Evolutionary conservation across 2,797 vertebrate species (phyloP).

Genomic region (Thamnophis elegans): DNA sequence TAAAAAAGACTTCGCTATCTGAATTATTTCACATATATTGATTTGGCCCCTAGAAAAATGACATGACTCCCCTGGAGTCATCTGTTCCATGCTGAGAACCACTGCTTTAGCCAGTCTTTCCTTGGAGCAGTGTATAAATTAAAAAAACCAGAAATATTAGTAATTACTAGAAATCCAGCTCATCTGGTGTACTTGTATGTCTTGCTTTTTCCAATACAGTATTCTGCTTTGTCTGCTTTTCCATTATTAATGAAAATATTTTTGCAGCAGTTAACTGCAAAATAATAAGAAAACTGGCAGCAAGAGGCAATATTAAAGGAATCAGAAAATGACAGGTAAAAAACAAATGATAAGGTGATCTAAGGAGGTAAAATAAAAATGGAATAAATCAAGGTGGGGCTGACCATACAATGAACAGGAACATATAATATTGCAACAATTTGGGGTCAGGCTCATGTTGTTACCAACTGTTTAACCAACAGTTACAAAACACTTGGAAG

Average conservation of each 20-base stretch:
- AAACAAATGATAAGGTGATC: neutral
- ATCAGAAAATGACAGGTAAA: neutral
- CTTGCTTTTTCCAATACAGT: neutral
- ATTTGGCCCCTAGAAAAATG: neutral
- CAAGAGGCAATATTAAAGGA: neutral
- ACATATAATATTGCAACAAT: neutral
- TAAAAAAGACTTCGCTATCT: neutral
- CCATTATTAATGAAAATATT: neutral
- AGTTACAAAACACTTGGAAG: neutral
- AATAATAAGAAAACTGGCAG: neutral
- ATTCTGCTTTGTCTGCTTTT: neutral
- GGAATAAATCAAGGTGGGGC: neutral
- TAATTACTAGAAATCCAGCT: neutral
- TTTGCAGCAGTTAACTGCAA: neutral
- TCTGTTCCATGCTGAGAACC: neutral
- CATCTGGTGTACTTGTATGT: neutral
- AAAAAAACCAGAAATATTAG: neutral
- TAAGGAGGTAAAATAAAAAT: neutral
- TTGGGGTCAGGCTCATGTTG: neutral
- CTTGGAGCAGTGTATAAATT: neutral
- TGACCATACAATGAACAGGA: neutral
- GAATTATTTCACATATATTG: neutral
- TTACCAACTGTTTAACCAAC: neutral
- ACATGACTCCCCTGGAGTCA: neutral
- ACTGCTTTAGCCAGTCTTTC: neutral